Percentiles rank a stretch among this genome's conserved stretches.
Conservation (phyloP, 2,888 invertebrate species). For the Sarcophaga subvicina region DNA sequence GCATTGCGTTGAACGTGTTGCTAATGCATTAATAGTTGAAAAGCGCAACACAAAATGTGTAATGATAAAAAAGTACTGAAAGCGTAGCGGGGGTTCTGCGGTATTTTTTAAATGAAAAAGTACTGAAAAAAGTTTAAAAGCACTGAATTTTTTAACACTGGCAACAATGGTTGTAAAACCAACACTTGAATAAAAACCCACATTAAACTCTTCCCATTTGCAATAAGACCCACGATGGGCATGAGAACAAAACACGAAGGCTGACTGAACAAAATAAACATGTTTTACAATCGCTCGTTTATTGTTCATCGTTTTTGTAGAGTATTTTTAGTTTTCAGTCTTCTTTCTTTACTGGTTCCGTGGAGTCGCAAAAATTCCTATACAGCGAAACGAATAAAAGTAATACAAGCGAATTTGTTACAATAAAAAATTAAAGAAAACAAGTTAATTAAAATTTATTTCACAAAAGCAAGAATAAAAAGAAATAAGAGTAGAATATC, state of each 20-base stretch:
- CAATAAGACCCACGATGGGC: conserved; percentile 27
- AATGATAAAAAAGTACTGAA: too few species aligned
- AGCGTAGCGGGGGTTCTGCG: too few species aligned
- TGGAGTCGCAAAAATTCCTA: conserved; percentile 61
- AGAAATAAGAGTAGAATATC: too few species aligned
- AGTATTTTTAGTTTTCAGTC: conserved; percentile 59
- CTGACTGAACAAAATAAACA: conserved; percentile 21
- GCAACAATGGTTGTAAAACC: conserved; percentile 7
- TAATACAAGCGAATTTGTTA: conserved; percentile 7
- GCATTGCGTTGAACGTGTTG: too few species aligned
- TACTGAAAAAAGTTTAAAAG: too few species aligned
- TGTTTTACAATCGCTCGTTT: conserved; percentile 21
- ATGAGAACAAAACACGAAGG: neutral
- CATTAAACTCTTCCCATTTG: conserved; percentile 16
- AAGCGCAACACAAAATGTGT: too few species aligned
- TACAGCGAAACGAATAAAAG: conserved; percentile 7
- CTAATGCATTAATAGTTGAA: too few species aligned
- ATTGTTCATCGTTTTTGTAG: conserved; percentile 39
- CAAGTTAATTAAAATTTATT: conserved; percentile 26
- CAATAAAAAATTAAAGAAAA: neutral
- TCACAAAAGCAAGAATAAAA: neutral
- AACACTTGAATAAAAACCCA: neutral
- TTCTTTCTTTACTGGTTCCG: conserved; percentile 60
- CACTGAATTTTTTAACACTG: neutral
- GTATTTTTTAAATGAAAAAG: too few species aligned